phyloP scores from a whole-genome alignment of 1,140 invertebrate genomes.

The Lepidurus arcticus region DNA sequence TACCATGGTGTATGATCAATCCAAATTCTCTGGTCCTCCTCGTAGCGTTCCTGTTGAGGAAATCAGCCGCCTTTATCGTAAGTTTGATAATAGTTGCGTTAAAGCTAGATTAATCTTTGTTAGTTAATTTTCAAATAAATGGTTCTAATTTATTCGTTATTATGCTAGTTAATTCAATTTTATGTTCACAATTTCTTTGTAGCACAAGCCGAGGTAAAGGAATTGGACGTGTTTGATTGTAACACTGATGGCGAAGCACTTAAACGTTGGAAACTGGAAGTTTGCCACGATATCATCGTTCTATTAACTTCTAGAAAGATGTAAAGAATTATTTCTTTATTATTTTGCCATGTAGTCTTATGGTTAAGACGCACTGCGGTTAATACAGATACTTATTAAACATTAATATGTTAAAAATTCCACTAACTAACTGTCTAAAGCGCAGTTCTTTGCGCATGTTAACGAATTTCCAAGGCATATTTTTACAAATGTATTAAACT shows the following conservation, averaged over 20 bases:
- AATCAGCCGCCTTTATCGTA: constrained; percentile 30
- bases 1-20: constrained; percentile 37
- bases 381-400: no score
- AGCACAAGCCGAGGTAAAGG: background rate
- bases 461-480: no score
- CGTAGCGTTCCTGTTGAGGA: constrained; percentile 32
- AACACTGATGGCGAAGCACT: background rate
- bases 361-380: no score
- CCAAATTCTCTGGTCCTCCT: constrained; percentile 35
- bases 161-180: no score
- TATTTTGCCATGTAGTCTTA: background rate
- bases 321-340: background rate
- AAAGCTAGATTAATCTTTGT: no score
- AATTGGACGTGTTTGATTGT: background rate
- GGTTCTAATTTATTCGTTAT: no score
- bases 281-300: background rate
- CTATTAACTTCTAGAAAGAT: background rate
- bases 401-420: no score
- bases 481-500: no score
- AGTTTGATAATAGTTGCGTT: background rate
- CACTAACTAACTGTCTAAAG: no score
- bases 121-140: no score
- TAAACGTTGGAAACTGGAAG: background rate
- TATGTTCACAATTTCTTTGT: background rate
- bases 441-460: no score